Evolutionary conservation across 2,113 vertebrate genomes (phyloP).

Genomic region (Clinocottus analis): DNA sequence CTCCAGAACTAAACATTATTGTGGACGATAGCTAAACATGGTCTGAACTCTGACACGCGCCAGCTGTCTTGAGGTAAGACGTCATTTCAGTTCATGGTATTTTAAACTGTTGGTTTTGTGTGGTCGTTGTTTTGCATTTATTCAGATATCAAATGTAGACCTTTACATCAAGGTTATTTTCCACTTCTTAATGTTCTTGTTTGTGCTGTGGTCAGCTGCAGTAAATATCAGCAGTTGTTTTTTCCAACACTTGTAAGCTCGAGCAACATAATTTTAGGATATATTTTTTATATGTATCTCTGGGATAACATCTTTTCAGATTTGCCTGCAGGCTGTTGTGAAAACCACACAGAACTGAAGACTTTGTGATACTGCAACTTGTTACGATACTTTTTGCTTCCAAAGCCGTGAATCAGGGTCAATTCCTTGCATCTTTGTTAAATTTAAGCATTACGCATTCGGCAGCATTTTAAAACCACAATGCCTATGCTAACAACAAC

Average conservation of each 20-base stretch:
- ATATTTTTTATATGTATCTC: neutral
- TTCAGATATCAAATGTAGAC: neutral
- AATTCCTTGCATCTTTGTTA: neutral
- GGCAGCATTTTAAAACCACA: slow-evolving; percentile 10
- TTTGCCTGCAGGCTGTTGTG: slow-evolving; percentile 9
- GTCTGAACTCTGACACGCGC: slow-evolving; percentile 4
- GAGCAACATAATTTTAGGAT: neutral
- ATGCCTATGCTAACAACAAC: neutral
- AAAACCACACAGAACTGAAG: neutral
- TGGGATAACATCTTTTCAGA: slow-evolving; percentile 22
- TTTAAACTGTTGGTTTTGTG: neutral
- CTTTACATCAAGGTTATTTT: neutral
- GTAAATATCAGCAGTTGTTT: neutral
- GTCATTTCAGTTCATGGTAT: neutral
- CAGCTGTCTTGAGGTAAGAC: slow-evolving; percentile 44
- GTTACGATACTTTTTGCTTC: slow-evolving; percentile 19
- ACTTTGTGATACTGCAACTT: slow-evolving; percentile 10
- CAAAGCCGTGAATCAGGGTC: slow-evolving; percentile 18
- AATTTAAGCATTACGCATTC: slow-evolving; percentile 11
- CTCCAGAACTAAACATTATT: slow-evolving; percentile 37
- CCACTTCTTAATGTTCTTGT: neutral
- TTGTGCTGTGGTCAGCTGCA: neutral
- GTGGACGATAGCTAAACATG: slow-evolving; percentile 58
- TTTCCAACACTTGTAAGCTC: neutral
- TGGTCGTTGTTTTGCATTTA: neutral